These are phyloP conservation scores for Holotrichia oblita DNA, from an alignment of 1,140 invertebrate genomes.

Conservation along the genomic window DNA sequence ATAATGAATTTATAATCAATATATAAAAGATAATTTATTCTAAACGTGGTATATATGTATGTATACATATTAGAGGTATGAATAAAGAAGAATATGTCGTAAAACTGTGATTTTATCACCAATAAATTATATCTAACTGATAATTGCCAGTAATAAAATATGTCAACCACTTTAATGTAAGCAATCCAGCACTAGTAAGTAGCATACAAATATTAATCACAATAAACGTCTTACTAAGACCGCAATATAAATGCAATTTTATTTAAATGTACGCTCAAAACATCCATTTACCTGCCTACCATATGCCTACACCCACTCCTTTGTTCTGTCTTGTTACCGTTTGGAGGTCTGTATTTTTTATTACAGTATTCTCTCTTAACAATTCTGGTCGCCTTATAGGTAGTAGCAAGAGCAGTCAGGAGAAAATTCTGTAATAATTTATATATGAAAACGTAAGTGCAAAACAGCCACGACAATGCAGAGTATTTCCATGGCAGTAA, in stretches of 20 bases:
- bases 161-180: neutral
- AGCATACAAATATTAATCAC: neutral
- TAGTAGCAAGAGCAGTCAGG: neutral
- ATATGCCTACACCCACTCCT: constrained; percentile 13
- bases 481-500: neutral
- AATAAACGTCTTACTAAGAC: constrained; percentile 8
- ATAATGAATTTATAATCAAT: no score
- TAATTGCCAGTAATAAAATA: neutral
- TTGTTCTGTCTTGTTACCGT: constrained; percentile 20
- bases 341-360: constrained; percentile 16
- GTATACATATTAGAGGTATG: no score
- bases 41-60: no score
- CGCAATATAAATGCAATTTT: neutral
- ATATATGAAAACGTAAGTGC: constrained; percentile 28
- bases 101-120: no score
- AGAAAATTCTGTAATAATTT: constrained; percentile 32
- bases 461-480: constrained; percentile 35
- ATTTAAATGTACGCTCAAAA: neutral
- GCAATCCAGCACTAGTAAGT: neutral
- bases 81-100: no score
- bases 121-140: neutral
- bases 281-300: constrained; percentile 28
- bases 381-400: neutral
- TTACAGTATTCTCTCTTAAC: neutral
- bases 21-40: no score